Evolutionary conservation across 2,113 vertebrate genomes (phyloP), one percentile per base, ranked within the genome.

Genomic region (Varanus salvator): DNA sequence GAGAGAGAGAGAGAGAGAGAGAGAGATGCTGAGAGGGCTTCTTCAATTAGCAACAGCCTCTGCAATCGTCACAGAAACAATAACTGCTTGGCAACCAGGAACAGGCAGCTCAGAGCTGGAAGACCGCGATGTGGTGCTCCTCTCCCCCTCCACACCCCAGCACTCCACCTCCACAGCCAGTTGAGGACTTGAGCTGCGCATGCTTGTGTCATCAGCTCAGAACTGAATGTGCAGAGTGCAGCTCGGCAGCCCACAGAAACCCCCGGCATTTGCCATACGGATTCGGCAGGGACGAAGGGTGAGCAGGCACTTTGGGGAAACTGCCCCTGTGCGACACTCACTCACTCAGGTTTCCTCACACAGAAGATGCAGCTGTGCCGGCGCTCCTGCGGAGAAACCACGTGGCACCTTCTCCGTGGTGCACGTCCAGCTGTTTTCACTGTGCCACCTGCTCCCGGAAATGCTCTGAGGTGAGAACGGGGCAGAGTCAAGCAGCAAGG

Each of bases 51-150:
- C 97, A 95, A 94, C 96, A 96, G 97, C 96, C 97, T 97, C 97
- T 96, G 97, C 97, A 96, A 97, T 97, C 96, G 95, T 97, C 97
- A 97, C 97, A 96, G 97, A 97, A 97, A 97, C 97, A 95, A 95
- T 95, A 95, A 98, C 97, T 97, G 97, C 97, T 97, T 98, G 97
- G 97, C 97, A 97, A 98, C 97, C 96, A 94, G 97, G 94, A 95
- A 95, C 95, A 92, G 97, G 97, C 96, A 95, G 96, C 96, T 95
- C 95, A 50, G 97, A 93, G 97, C 96, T 93, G 94, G 95, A 95
- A 96, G 96, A 96, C 94, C 95, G 96, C 50, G 96, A 89, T 90
- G 97, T 92, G 96, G 94, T 96, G 94, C 97, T 84, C 92, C 93
- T 89, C 95, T 95, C 95, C 84, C 94, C 93, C 95, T 94, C 94